Conservation (phyloP, 2,797 vertebrate species). For the Mormyrus proboscirostris region DNA sequence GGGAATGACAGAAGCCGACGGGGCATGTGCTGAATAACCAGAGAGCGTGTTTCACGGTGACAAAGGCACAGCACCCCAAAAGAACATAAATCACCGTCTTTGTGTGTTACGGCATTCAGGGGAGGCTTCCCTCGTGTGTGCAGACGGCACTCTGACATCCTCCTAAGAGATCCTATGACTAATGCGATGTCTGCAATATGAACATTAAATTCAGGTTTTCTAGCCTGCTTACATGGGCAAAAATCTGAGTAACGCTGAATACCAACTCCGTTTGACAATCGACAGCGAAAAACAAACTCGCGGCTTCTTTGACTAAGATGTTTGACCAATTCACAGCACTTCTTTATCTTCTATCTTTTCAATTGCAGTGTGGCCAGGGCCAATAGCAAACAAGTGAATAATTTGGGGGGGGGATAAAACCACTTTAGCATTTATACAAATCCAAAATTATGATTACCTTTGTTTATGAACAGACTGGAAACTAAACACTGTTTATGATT, state of each 20-base stretch:
- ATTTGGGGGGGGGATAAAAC: neutral
- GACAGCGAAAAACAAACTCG: neutral
- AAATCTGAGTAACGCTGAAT: neutral
- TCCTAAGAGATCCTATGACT: neutral
- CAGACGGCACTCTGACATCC: neutral
- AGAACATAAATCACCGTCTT: neutral
- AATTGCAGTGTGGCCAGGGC: neutral
- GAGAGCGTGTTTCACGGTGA: too few relatives aligned
- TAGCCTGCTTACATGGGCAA: neutral
- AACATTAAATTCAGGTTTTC: neutral
- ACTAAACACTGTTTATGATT: neutral
- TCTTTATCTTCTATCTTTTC: neutral
- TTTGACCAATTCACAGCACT: neutral
- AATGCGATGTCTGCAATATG: neutral
- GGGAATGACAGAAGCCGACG: neutral
- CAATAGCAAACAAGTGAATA: neutral
- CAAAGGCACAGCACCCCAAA: neutral
- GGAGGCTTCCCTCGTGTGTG: neutral
- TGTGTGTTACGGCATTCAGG: neutral
- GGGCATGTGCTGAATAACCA: neutral
- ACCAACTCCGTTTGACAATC: neutral
- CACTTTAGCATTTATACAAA: neutral
- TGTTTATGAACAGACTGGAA: neutral
- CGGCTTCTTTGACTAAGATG: neutral
- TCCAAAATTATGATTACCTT: neutral